Conservation (phyloP, 2,888 invertebrate species). For the Gasteruption jaculator region DNA sequence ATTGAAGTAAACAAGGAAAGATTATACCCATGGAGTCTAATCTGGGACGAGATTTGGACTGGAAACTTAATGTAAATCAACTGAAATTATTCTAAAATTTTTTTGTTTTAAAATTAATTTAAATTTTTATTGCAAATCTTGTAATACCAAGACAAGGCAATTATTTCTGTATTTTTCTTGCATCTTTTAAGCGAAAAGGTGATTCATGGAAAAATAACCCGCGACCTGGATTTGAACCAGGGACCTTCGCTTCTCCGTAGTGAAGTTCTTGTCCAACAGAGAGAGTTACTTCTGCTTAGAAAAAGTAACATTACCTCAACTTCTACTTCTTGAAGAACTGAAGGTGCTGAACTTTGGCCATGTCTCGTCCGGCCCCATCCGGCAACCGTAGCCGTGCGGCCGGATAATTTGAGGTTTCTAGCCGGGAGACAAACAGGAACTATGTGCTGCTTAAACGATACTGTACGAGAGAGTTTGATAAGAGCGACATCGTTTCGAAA, state of each 20-base stretch:
- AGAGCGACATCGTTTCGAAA: conserved; percentile 88
- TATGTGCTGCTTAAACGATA: conserved; percentile 87
- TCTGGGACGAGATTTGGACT: no score
- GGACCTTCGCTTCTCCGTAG: no score
- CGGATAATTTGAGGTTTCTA: conserved; percentile 71
- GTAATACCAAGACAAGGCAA: no score
- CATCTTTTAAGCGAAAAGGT: no score
- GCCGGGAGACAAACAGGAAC: conserved; percentile 87
- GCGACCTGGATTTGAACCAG: no score
- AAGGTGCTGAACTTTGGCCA: conserved; percentile 83
- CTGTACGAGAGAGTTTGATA: conserved; percentile 74
- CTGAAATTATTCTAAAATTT: neutral
- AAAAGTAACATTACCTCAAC: conserved; percentile 58
- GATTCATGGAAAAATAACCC: no score
- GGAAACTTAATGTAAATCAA: no score
- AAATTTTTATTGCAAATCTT: no score
- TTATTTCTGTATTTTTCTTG: no score
- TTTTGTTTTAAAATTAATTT: conserved; percentile 2
- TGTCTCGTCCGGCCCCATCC: conserved; percentile 91
- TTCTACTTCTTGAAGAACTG: conserved; percentile 78
- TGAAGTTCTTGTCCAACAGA: no score
- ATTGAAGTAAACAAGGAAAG: no score
- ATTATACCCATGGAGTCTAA: neutral
- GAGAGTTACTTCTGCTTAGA: no score
- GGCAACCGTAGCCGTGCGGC: conserved; percentile 85